Percentiles rank a stretch among this genome's conserved stretches.
Evolutionary conservation across 2,888 invertebrate genomes (phyloP).

Genomic region (Cephus nigrinus): DNA sequence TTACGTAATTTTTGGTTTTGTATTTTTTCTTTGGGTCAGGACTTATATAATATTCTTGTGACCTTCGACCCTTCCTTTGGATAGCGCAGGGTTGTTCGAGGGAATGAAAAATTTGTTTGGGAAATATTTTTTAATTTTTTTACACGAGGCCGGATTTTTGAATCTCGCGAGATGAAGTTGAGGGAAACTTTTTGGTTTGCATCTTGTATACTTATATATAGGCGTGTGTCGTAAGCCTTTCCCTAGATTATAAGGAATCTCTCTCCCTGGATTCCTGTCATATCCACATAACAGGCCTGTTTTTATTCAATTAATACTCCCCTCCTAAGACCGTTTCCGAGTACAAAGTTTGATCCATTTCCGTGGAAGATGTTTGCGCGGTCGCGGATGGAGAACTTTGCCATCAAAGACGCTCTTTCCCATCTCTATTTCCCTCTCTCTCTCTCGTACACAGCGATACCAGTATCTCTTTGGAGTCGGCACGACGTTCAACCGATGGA

Average conservation of each 20-base stretch:
- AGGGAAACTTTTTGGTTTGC: not conserved
- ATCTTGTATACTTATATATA: too few relatives aligned
- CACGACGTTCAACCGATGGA: not conserved
- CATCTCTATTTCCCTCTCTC: not conserved
- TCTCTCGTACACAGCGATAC: not conserved
- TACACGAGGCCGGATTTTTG: too few relatives aligned
- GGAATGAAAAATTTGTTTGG: not conserved
- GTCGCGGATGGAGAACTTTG: slow-evolving; percentile 48
- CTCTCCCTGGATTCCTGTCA: slow-evolving; percentile 6
- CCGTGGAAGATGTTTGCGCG: slow-evolving; percentile 43
- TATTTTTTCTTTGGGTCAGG: not conserved
- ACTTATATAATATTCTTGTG: not conserved
- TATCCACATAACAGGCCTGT: slow-evolving; percentile 21
- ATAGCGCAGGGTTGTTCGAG: not conserved
- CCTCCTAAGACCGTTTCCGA: slow-evolving; percentile 24
- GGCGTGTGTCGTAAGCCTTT: not conserved
- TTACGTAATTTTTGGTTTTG: not conserved
- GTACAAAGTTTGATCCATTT: slow-evolving; percentile 44
- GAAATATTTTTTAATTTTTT: not conserved
- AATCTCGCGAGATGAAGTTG: too few relatives aligned
- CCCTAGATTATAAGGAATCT: not conserved
- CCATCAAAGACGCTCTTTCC: slow-evolving; percentile 35
- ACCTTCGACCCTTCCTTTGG: not conserved
- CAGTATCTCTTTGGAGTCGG: not conserved
- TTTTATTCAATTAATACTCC: slow-evolving; percentile 39